A percentile compares a stretch with the other conserved stretches of the same genome.
These are phyloP conservation scores for Yasuhikotakia modesta DNA, from an alignment of 2,797 vertebrate species.

Conservation along the genomic window DNA sequence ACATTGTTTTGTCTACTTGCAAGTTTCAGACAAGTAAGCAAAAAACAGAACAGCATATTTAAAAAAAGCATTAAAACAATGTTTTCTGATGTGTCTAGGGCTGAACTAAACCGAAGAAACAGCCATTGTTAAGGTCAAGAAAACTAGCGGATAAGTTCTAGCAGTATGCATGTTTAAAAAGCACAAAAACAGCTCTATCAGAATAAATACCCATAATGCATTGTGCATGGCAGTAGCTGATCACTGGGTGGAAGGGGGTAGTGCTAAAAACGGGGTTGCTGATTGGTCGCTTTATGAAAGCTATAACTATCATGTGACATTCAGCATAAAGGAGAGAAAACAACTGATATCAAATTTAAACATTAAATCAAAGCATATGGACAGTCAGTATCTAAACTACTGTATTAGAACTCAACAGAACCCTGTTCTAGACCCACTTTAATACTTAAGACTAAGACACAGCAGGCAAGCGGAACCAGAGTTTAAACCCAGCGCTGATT, in stretches of 20 bases:
- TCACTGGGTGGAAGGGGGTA: slow-evolving; percentile 3
- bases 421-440: slow-evolving; percentile 7
- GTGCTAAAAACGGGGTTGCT: not conserved
- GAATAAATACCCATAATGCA: slow-evolving; percentile 39
- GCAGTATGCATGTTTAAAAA: slow-evolving; percentile 18
- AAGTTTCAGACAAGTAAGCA: slow-evolving; percentile 25
- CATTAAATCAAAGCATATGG: slow-evolving; percentile 15
- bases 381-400: slow-evolving; percentile 10
- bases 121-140: not conserved
- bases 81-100: slow-evolving; percentile 9
- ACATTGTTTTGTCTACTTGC: slow-evolving; percentile 44
- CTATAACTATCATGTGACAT: slow-evolving; percentile 26
- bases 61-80: not conserved
- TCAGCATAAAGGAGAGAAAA: not conserved
- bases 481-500: too few relatives aligned
- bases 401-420: slow-evolving; percentile 18
- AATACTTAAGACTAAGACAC: slow-evolving; percentile 18
- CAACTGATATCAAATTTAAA: not conserved
- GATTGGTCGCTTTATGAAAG: slow-evolving; percentile 42
- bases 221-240: slow-evolving; percentile 40
- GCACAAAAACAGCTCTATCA: slow-evolving; percentile 19
- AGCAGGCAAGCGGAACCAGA: not conserved
- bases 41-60: slow-evolving; percentile 8
- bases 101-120: slow-evolving; percentile 20
- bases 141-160: slow-evolving; percentile 6